Base-by-base conservation (phyloP, 2,888 invertebrate genomes). In the Micropterix aruncella region DNA sequence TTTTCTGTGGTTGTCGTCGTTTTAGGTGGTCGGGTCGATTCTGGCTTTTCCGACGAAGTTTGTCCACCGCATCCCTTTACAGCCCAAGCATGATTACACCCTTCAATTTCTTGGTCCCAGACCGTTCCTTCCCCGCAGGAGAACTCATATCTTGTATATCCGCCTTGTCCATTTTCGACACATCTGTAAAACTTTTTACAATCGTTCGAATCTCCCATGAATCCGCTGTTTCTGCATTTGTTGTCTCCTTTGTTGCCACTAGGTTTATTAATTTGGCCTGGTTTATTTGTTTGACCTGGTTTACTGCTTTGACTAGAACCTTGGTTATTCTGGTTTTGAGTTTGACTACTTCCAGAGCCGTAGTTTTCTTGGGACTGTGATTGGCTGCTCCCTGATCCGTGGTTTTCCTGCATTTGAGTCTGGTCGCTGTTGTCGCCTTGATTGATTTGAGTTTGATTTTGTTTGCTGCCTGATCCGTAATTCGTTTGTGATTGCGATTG, bases 181-280 rank as follows among this genome's bases (percentile, higher is more conserved):
- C 88, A 88, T 51, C 86, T 73, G 57, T 83, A 84, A 63, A 87
- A 88, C 57, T 79, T 83, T 47, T 70, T 77, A 56, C 87, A 88
- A 55, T 86, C 74, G 39, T 64, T 63, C 37, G 72, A 66, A 60
- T 87, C 78, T 12, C 78, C 75, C 55, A 79, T 73, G 59, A 83
- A 88, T 41, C 88, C 88, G 57, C 83, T 80, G 50, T 64, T 59
- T n/a, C 60, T 63, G 56, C 84, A 84, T 42, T 56, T 54, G 47
- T 62, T 59, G 39, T 49, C 54, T 18, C 51, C 27, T 27, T 27
- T 5, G 39, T 49, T 54, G 18, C 51, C 27, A 7, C 12, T 5
- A 27, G 27, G 27, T 27, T 27, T 27, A 7, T 27, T 5, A 27
- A 5, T 27, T 7, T 27, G 27, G 12, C 27, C 12, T 12, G 7